Conservation (phyloP, 2,888 invertebrate genomes). For the Dryobotodes eremita region DNA sequence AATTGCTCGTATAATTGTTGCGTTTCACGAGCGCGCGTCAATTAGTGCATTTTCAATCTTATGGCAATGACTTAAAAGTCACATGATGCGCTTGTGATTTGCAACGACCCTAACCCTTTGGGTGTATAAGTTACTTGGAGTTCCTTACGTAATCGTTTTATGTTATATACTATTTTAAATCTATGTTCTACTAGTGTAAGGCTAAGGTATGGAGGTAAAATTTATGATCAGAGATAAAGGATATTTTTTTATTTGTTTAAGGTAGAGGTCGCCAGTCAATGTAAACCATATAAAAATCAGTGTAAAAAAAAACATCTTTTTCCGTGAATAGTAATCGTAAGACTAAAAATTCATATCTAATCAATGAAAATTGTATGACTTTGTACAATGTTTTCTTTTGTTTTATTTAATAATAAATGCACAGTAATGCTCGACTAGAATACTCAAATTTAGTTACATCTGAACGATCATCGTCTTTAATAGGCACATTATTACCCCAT, state of each 20-base stretch:
- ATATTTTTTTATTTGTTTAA: background rate
- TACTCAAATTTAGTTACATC: conserved; percentile 48
- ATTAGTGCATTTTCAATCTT: background rate
- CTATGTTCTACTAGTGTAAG: conserved; percentile 31
- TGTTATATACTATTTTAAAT: conserved; percentile 32
- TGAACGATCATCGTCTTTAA: conserved; percentile 11
- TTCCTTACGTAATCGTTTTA: conserved; percentile 34
- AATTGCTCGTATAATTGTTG: background rate
- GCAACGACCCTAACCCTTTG: background rate
- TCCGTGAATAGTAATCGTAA: conserved; percentile 3
- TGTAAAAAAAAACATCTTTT: background rate
- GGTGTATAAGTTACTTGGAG: conserved; percentile 16
- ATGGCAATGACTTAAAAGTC: background rate
- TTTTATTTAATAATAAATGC: conserved; percentile 16
- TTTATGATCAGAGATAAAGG: conserved; percentile 5
- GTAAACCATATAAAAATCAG: background rate
- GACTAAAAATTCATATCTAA: conserved; percentile 6
- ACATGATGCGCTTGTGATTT: background rate
- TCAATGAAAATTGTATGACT: conserved; percentile 7
- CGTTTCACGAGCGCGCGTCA: conserved; percentile 5
- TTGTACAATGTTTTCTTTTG: conserved; percentile 32
- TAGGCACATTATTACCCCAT: conserved; percentile 41
- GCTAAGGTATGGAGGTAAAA: conserved; percentile 17
- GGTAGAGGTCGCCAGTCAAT: background rate
- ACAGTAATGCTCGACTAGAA: conserved; percentile 36